A percentile compares a stretch with the other conserved stretches of the same genome.
phyloP scores from a whole-genome alignment of 1,140 invertebrate genomes.

The Charaxes varanes region DNA sequence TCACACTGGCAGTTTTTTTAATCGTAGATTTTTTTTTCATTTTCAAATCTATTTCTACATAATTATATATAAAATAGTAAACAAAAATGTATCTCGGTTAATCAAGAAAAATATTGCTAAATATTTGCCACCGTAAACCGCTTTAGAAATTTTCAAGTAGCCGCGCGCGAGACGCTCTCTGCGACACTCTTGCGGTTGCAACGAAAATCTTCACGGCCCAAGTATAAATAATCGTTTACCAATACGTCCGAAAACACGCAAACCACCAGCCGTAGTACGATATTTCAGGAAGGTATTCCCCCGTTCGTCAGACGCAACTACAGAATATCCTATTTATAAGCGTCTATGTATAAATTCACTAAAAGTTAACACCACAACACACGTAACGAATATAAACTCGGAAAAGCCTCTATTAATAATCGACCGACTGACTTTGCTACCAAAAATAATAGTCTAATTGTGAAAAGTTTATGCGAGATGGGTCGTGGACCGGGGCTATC shows the following conservation, averaged over 20 bases:
- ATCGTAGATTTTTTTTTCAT: too few relatives aligned
- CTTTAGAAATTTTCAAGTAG: too few relatives aligned
- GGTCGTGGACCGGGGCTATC: constrained; percentile 73
- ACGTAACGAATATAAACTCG: constrained; percentile 74
- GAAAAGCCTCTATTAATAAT: constrained; percentile 74
- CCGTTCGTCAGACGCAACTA: constrained; percentile 71
- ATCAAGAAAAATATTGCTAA: too few relatives aligned
- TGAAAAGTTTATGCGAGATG: constrained; percentile 74
- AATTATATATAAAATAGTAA: too few relatives aligned
- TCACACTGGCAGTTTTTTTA: too few relatives aligned
- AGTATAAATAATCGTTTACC: constrained; percentile 73
- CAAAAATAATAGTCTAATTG: constrained; percentile 77
- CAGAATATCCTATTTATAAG: constrained; percentile 73
- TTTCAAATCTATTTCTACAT: too few relatives aligned
- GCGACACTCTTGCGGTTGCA: constrained; percentile 25
- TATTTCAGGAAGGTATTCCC: constrained; percentile 74
- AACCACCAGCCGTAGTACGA: constrained; percentile 67
- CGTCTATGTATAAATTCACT: constrained; percentile 75
- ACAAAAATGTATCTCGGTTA: too few relatives aligned
- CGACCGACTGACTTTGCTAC: constrained; percentile 73
- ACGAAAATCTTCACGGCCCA: constrained; percentile 48
- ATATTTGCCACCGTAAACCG: too few relatives aligned
- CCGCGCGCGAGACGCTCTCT: constrained; percentile 21
- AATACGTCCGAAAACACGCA: constrained; percentile 69
- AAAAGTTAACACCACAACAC: constrained; percentile 73